A percentile compares a stretch with the other conserved stretches of the same genome.
Conservation (phyloP, 2,888 invertebrate genomes). For the Mimachlamys varia region DNA sequence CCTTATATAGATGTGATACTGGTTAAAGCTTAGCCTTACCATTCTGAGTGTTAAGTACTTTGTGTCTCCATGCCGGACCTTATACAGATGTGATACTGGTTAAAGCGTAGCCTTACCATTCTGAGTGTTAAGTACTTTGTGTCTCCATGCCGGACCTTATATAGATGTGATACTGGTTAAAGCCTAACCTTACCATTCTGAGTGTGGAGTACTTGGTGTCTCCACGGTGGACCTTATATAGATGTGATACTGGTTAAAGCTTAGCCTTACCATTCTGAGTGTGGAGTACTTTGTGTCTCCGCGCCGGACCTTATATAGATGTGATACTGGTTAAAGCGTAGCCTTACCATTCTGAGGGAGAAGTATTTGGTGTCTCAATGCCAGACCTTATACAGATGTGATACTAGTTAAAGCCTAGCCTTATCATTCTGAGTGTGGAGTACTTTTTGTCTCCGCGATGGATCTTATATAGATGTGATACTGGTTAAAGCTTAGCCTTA, state of each 20-base stretch:
- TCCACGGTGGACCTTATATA: slow-evolving; percentile 93
- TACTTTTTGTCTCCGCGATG: slow-evolving; percentile 96
- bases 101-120: slow-evolving; percentile 83
- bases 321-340: not conserved
- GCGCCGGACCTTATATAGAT: slow-evolving; percentile 91
- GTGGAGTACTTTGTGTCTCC: slow-evolving; percentile 99
- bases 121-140: slow-evolving; percentile 97
- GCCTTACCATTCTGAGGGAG: slow-evolving; percentile 89
- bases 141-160: slow-evolving; percentile 94
- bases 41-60: slow-evolving; percentile 97
- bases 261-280: slow-evolving; percentile 86
- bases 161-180: no score
- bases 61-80: slow-evolving; percentile 93
- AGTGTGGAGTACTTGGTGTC: slow-evolving; percentile 98
- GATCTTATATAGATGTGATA: no score
- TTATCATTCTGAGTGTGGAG: slow-evolving; percentile 92
- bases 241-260: no score
- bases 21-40: slow-evolving; percentile 76
- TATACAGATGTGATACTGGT: no score
- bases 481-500: slow-evolving; percentile 63
- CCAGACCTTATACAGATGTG: no score
- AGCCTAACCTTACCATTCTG: slow-evolving; percentile 85
- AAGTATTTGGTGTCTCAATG: slow-evolving; percentile 98
- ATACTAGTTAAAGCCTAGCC: not conserved
- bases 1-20: no score